Conservation (phyloP, 2,113 vertebrate species). For the Morone saxatilis region DNA sequence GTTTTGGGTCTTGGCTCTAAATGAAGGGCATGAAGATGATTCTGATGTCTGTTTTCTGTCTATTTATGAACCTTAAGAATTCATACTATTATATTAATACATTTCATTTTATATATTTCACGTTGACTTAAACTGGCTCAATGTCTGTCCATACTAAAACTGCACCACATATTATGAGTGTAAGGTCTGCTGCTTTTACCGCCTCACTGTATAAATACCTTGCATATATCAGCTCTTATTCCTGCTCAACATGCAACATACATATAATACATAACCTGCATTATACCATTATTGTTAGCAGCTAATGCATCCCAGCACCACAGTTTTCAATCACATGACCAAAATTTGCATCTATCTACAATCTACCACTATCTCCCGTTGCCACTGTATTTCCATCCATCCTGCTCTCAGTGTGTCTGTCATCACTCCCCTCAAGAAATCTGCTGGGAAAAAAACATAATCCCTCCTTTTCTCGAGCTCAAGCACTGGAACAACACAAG, state of each 20-base stretch:
- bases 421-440: constrained; percentile 10
- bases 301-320: neutral
- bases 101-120: no score
- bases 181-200: no score
- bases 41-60: no score
- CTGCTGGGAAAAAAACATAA: constrained; percentile 24
- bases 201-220: no score
- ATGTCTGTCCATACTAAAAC: no score
- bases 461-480: constrained; percentile 18
- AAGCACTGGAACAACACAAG: constrained; percentile 47
- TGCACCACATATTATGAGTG: no score
- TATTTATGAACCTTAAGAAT: no score
- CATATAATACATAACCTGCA: neutral
- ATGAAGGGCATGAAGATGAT: no score
- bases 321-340: neutral
- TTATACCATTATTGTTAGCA: neutral
- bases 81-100: no score
- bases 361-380: neutral
- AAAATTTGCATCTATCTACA: neutral
- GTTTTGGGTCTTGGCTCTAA: no score
- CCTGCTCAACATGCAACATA: neutral
- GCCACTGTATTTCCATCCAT: neutral
- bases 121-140: no score
- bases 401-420: constrained; percentile 19
- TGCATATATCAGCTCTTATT: neutral